Conservation (phyloP, 2,888 invertebrate species). For the Melipona beecheii region DNA sequence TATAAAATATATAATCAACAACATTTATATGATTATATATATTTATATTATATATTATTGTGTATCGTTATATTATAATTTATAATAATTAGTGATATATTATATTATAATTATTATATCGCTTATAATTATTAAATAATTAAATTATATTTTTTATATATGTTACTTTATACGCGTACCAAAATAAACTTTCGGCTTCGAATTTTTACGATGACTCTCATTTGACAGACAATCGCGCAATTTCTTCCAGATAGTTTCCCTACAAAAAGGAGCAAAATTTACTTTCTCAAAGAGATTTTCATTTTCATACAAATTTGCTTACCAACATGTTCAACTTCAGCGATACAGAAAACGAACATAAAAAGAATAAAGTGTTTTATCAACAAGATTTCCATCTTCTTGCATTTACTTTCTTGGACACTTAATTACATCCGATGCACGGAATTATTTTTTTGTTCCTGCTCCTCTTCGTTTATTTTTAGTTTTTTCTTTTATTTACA, state of each 20-base stretch:
- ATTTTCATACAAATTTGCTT: background rate
- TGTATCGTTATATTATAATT: no score
- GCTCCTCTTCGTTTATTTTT: background rate
- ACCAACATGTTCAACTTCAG: constrained; percentile 42
- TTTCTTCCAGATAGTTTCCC: constrained; percentile 45
- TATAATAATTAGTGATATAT: no score
- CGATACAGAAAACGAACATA: background rate
- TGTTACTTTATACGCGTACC: constrained; percentile 66
- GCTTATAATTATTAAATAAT: no score
- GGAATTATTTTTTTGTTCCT: constrained; percentile 1
- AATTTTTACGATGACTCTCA: constrained; percentile 72
- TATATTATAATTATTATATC: no score
- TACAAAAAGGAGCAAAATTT: constrained; percentile 6
- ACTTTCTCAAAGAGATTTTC: background rate
- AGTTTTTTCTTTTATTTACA: background rate
- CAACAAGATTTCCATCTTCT: constrained; percentile 46
- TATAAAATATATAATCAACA: no score
- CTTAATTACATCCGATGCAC: constrained; percentile 9
- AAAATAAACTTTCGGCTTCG: constrained; percentile 78
- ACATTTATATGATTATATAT: no score
- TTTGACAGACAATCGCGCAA: constrained; percentile 61
- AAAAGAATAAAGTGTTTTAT: constrained; percentile 9
- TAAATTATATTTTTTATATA: background rate
- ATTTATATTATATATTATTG: no score
- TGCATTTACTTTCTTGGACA: constrained; percentile 8